Conservation (phyloP, 2,888 invertebrate genomes). For the Chymomyza caudatula region DNA sequence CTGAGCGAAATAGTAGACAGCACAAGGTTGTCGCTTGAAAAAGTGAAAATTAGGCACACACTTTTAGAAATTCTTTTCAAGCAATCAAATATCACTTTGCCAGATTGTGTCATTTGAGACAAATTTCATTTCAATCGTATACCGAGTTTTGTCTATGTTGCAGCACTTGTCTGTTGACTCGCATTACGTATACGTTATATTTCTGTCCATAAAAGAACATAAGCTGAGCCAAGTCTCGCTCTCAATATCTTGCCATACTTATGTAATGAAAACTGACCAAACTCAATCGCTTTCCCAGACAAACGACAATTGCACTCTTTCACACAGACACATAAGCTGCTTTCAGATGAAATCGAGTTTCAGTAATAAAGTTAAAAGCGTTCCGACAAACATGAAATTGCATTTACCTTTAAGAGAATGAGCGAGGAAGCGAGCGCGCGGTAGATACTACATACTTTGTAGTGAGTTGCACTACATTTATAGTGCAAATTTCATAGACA, state of each 20-base stretch:
- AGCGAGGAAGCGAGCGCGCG: neutral
- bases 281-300: neutral
- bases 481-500: slow-evolving; percentile 1
- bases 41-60: no score
- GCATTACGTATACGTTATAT: neutral
- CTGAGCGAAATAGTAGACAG: no score
- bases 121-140: neutral
- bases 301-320: neutral
- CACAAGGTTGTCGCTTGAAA: no score
- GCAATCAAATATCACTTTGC: neutral
- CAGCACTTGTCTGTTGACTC: neutral
- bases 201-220: neutral
- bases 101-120: neutral
- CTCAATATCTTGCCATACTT: neutral
- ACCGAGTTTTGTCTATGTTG: neutral
- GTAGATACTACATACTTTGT: neutral
- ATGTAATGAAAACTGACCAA: neutral
- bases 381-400: neutral
- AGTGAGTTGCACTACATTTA: neutral
- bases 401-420: neutral
- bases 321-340: neutral
- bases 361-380: neutral
- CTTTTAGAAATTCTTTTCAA: neutral
- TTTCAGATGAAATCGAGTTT: neutral
- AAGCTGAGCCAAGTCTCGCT: neutral